Evolutionary conservation across 2,888 invertebrate species (phyloP).

Genomic region (Ectropis crepuscularia): DNA sequence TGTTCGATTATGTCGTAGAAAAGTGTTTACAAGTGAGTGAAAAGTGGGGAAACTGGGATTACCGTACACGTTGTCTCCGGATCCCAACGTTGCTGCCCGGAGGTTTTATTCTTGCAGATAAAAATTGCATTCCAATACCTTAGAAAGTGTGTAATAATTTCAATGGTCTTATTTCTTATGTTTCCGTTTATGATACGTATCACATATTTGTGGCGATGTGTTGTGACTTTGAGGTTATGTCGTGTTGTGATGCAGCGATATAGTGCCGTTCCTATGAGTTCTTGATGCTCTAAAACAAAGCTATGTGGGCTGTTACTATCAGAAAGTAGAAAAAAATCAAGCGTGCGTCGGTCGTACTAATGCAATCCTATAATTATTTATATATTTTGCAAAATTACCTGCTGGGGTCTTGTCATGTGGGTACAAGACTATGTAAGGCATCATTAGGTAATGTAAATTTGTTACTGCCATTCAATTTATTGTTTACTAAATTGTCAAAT

Average conservation of each 20-base stretch:
- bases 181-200: slow-evolving; percentile 4
- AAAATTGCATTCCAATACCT: background rate
- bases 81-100: slow-evolving; percentile 33
- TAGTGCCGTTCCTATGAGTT: background rate
- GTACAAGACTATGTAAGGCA: too few relatives aligned
- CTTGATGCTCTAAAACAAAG: background rate
- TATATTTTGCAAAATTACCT: too few relatives aligned
- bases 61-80: slow-evolving; percentile 73
- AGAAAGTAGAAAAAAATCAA: too few relatives aligned
- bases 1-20: slow-evolving; percentile 8
- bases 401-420: too few relatives aligned
- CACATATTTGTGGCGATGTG: slow-evolving; percentile 5
- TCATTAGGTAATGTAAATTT: too few relatives aligned
- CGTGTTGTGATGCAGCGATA: slow-evolving; percentile 56
- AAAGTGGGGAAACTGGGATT: slow-evolving; percentile 26
- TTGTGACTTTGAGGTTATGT: slow-evolving; percentile 67
- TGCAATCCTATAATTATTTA: too few relatives aligned
- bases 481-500: too few relatives aligned
- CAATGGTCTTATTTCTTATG: background rate
- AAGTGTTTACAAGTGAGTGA: slow-evolving; percentile 11
- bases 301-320: background rate
- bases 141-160: background rate
- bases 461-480: too few relatives aligned
- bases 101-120: background rate
- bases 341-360: too few relatives aligned